These are phyloP conservation scores for Dicerorhinus sumatrensis DNA, from an alignment of 2,113 vertebrate genomes.

Conservation along the genomic window DNA sequence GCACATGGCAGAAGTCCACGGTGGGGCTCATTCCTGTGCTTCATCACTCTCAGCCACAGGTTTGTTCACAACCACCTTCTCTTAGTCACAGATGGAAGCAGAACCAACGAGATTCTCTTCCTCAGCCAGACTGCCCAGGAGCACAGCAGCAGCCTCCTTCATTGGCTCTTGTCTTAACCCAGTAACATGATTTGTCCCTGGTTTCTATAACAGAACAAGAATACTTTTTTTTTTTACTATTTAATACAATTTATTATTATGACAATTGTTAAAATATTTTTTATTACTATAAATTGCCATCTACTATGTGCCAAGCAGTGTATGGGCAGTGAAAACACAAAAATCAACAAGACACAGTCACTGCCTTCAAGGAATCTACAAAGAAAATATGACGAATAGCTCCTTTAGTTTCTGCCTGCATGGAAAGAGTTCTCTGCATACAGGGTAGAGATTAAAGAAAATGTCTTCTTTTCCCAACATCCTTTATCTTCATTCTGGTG, in stretches of 20 bases:
- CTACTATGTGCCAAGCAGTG: not conserved
- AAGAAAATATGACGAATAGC: not conserved
- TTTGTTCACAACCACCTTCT: not conserved
- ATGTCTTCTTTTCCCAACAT: not conserved
- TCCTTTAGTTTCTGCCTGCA: not conserved
- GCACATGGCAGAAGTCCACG: accelerated
- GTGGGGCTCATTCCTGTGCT: not conserved
- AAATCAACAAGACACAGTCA: not conserved
- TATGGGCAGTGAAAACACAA: not conserved
- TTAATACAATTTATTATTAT: not conserved
- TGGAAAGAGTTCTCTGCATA: not conserved
- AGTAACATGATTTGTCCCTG: not conserved
- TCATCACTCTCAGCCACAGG: not conserved
- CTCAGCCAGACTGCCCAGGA: not conserved
- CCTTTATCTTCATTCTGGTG: not conserved
- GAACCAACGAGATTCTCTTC: accelerated
- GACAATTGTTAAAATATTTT: not conserved
- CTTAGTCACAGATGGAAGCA: not conserved
- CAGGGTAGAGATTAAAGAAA: not conserved
- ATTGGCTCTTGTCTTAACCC: not conserved
- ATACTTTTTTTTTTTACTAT: not conserved
- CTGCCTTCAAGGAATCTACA: not conserved
- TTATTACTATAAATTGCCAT: not conserved
- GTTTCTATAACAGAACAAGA: not conserved
- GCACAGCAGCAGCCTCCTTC: not conserved